Conservation (phyloP, 2,888 invertebrate genomes). For the Idaea biselata region DNA sequence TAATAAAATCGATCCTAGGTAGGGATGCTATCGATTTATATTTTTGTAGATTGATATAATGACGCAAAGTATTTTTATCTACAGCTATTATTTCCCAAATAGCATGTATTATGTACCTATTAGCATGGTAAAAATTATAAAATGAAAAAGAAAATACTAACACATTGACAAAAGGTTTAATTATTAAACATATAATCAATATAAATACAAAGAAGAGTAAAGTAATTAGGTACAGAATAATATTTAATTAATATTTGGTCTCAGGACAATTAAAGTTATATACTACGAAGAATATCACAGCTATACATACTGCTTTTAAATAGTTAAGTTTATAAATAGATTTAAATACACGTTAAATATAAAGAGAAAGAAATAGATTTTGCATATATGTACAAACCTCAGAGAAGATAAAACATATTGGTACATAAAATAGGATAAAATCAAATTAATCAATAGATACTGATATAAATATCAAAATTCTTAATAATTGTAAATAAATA, state of each 20-base stretch:
- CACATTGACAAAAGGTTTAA: not conserved
- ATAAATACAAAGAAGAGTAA: constrained; percentile 14
- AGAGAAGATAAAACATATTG: constrained; percentile 10
- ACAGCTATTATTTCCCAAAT: too few relatives aligned
- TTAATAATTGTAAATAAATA: constrained; percentile 10
- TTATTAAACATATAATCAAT: constrained; percentile 2
- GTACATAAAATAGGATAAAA: not conserved
- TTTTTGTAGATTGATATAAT: too few relatives aligned
- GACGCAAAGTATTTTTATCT: too few relatives aligned
- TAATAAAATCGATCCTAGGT: too few relatives aligned
- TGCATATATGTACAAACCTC: constrained; percentile 11
- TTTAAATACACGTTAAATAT: constrained; percentile 15
- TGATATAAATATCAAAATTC: constrained; percentile 8
- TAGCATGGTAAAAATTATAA: too few relatives aligned
- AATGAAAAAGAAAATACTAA: not conserved
- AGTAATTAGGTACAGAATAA: constrained; percentile 14
- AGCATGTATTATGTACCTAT: too few relatives aligned
- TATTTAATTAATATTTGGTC: constrained; percentile 33
- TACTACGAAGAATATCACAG: constrained; percentile 56
- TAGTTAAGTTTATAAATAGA: constrained; percentile 2
- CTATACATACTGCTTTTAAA: constrained; percentile 53
- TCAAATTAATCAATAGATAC: not conserved
- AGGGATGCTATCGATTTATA: too few relatives aligned
- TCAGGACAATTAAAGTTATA: constrained; percentile 23
- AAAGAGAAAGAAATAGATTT: constrained; percentile 13